These are phyloP conservation scores for Sinohyriopsis cumingii DNA, from an alignment of 2,888 invertebrate species.

Conservation along the genomic window DNA sequence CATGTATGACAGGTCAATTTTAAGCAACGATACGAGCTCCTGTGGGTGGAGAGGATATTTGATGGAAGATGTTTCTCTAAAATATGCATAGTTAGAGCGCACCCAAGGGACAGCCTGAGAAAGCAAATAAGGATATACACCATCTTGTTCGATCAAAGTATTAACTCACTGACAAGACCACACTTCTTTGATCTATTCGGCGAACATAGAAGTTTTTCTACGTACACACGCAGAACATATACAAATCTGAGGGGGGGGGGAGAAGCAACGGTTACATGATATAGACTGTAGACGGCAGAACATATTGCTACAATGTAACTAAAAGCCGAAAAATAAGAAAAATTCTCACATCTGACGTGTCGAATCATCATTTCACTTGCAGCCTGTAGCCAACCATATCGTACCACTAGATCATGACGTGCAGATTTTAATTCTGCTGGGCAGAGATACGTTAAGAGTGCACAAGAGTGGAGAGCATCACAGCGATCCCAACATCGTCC, in stretches of 20 bases:
- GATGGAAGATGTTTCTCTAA: no score
- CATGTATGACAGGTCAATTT: no score
- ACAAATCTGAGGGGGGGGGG: conserved; percentile 15
- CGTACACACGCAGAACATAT: conserved; percentile 12
- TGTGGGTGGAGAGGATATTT: no score
- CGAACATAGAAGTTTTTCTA: no score
- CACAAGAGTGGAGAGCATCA: conserved; percentile 12
- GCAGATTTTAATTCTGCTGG: conserved; percentile 12
- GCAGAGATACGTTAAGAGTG: conserved; percentile 6
- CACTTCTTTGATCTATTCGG: no score
- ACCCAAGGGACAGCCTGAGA: no score
- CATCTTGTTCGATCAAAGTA: no score
- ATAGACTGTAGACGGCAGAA: conserved; percentile 14
- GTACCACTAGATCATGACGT: conserved; percentile 4
- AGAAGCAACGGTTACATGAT: conserved; percentile 16
- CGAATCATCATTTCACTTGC: conserved; percentile 13
- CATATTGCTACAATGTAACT: conserved; percentile 18
- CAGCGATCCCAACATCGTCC: neutral
- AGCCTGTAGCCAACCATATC: conserved; percentile 3
- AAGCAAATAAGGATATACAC: no score
- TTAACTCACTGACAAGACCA: no score
- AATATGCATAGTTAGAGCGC: no score
- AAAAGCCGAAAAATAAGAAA: conserved; percentile 16
- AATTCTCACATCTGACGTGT: conserved; percentile 22
- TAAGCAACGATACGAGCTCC: no score